These are phyloP conservation scores for Motacilla tschutschensis DNA, from an alignment of 2,113 vertebrate genomes.

Conservation along the genomic window DNA sequence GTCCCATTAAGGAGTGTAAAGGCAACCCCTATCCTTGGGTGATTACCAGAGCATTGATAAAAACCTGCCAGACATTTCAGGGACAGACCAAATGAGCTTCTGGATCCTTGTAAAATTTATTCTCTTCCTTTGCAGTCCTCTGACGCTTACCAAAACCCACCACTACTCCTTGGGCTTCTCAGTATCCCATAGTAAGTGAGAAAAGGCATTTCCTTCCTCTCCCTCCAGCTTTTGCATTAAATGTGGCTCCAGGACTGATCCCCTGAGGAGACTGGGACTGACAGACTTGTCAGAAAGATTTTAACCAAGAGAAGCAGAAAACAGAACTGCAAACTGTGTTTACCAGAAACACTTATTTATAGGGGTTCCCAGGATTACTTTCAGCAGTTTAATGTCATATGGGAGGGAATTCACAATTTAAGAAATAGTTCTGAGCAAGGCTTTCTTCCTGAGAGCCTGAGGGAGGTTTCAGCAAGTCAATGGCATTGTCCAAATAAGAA, in stretches of 20 bases:
- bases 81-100: background rate
- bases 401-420: background rate
- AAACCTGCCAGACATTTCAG: background rate
- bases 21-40: background rate
- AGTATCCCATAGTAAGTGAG: background rate
- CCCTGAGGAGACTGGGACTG: background rate
- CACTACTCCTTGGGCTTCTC: background rate
- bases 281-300: background rate
- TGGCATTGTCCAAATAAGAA: background rate
- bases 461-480: background rate
- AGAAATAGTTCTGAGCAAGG: background rate
- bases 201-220: background rate
- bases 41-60: background rate
- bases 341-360: fast-evolving
- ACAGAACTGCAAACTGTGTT: background rate
- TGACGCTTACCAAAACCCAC: background rate
- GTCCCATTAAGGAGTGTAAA: background rate
- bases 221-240: background rate
- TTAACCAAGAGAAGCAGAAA: background rate
- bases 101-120: background rate
- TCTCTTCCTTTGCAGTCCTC: background rate
- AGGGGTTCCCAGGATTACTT: background rate
- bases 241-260: background rate
- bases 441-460: background rate
- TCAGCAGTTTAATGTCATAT: background rate